phyloP scores from a whole-genome alignment of 2,113 vertebrate species.

The Nicator chloris region DNA sequence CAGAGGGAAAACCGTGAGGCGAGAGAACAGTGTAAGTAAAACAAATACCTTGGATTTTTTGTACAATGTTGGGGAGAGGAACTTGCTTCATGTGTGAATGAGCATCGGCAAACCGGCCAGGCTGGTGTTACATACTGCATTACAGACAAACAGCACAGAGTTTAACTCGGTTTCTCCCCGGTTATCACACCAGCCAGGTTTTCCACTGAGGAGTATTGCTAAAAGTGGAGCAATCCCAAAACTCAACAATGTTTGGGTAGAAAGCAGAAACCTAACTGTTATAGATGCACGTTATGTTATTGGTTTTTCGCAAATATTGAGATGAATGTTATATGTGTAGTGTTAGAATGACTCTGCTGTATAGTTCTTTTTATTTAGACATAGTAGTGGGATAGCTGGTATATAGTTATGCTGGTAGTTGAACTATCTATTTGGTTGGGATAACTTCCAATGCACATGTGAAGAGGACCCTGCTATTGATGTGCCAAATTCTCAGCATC shows the following conservation, averaged over 20 bases:
- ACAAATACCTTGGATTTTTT: rapidly evolving
- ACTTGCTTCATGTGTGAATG: neutral
- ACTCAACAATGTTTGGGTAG: rapidly evolving
- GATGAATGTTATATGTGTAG: no score
- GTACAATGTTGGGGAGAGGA: neutral
- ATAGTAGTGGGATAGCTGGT: no score
- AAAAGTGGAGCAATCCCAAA: neutral
- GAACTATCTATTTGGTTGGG: no score
- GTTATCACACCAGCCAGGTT: neutral
- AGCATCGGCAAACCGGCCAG: neutral
- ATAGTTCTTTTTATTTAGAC: no score
- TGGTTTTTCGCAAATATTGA: no score
- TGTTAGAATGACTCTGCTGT: no score
- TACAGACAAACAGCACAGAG: neutral
- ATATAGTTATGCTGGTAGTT: no score
- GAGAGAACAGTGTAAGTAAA: neutral
- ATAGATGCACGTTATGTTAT: no score
- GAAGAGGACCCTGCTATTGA: no score
- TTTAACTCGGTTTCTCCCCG: neutral
- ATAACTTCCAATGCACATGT: no score
- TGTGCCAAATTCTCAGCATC: no score
- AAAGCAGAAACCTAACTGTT: neutral
- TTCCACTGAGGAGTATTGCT: neutral
- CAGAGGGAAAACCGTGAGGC: neutral
- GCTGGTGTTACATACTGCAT: neutral